Conservation (phyloP, 1,140 invertebrate species). For the Platyura marginata region DNA sequence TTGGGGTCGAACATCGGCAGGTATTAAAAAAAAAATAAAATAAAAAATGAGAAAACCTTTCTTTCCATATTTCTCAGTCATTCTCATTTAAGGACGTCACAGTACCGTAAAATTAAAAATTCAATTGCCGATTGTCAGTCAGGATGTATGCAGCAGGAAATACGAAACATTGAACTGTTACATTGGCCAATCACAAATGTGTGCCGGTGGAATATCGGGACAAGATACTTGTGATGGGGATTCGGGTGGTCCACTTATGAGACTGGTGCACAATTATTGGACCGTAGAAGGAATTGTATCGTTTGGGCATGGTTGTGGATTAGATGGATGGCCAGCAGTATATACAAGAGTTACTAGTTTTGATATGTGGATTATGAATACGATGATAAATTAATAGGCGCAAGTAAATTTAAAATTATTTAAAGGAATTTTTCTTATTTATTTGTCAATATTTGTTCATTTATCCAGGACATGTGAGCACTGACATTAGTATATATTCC, state of each 20-base stretch:
- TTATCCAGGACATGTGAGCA: slow-evolving; percentile 29
- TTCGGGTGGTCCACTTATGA: slow-evolving; percentile 49
- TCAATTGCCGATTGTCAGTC: slow-evolving; percentile 27
- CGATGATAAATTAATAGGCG: neutral
- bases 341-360: slow-evolving; percentile 28
- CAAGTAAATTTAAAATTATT: too few relatives aligned
- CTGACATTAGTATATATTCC: slow-evolving; percentile 30
- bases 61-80: neutral
- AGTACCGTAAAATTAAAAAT: slow-evolving; percentile 38
- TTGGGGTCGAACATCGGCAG: slow-evolving; percentile 36
- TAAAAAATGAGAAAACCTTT: neutral
- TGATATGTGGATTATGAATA: slow-evolving; percentile 28
- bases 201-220: slow-evolving; percentile 40
- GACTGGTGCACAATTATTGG: slow-evolving; percentile 24
- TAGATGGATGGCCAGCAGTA: slow-evolving; percentile 26
- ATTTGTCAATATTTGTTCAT: too few relatives aligned
- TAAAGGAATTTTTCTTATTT: too few relatives aligned
- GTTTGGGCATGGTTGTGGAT: slow-evolving; percentile 28
- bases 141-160: slow-evolving; percentile 24
- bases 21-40: slow-evolving; percentile 8
- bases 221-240: slow-evolving; percentile 55
- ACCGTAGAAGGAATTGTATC: slow-evolving; percentile 33
- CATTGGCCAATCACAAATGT: slow-evolving; percentile 29
- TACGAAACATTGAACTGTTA: slow-evolving; percentile 22
- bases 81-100: slow-evolving; percentile 6